Base-by-base conservation (phyloP, 1,140 invertebrate genomes). In the Andrena cerasifolii region DNA sequence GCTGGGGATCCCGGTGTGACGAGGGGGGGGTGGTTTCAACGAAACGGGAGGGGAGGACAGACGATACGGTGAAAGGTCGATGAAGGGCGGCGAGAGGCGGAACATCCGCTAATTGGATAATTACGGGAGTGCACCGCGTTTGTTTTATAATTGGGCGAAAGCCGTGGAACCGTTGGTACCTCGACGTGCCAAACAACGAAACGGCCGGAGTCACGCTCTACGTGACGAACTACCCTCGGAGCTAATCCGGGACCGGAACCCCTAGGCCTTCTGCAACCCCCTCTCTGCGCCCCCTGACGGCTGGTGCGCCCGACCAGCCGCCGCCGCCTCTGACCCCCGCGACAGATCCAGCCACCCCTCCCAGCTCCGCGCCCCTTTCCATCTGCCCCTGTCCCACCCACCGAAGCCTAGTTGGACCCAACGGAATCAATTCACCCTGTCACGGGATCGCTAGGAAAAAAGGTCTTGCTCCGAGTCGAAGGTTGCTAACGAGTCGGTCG, bases 61-160 rank as follows among this genome's bases (percentile, higher is more conserved):
- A 59, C 62, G 49, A 74, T 56, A 40, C 43, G 36, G 61, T 45
- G 58, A 62, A 56, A 43, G 47, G n/a, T 7, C 26, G 28, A 14
- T 18, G 68, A 70, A 68, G 40, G 47, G 18, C 28, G 59, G 56
- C 49, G 47, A 40, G 76, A 66, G 77, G 83, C 54, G 83, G 89
- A 80, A 88, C 88, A 90, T 90, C 85, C 87, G 84, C 91, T 92
- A 93, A 93, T 92, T 93, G 92, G 91, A 92, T 93, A 93, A 93
- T 93, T 92, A 93, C 87, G 87, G n/a, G 87, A 91, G 89, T 90
- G 86, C 87, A 89, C 81, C 81, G 90, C 84, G 88, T 91, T 92
- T 92, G 91, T 93, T 91, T 92, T 92, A 93, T 93, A 93, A 93
- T 93, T 93, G 91, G 91, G 89, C 89, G 87, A 91, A 85, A 91